Base-by-base conservation (phyloP, 1,140 invertebrate species). In the Phymastichus coffea region DNA sequence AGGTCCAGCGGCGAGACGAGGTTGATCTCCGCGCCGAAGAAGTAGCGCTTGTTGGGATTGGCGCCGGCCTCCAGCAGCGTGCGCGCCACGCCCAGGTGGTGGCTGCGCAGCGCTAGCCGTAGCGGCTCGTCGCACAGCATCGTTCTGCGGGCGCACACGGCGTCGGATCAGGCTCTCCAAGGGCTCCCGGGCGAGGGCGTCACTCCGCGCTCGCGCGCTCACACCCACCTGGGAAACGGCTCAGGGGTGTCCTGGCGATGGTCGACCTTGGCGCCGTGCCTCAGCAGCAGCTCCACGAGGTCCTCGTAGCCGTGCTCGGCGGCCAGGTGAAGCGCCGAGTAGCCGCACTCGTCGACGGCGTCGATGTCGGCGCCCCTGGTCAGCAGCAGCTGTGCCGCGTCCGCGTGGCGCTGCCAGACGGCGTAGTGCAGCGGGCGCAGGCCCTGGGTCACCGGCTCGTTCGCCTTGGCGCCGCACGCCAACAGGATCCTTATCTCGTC, bases 381-480 rank as follows among this genome's bases (percentile, higher is more conserved):
- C 26, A 93, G 78, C 28, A 93, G 78, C 33, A 92, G 76, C 38
- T 88, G 84, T 0, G 90, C 89, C 0, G 92, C 92, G 68, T 93
- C 92, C 28, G 86, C 81, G 75, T 95, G 89, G 12, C 86, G 80
- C 69, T 93, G 89, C 87, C 92, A 95, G 43, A 93, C 90, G 0
- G 93, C 93, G 74, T 96, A 97, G 74, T 96, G 94, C n/a, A 97
- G 77, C 0, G 94, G 93, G 44, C 88, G 84, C 23, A 96, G 79
- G 7, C 93, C 93, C 76, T 91, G 87, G 4, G 87, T 89, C 14
- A 89, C 88, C 14, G 86, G 83, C 65, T 89, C 87, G 67, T 89
- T 89, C 4, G 88, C 86, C 77, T 92, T 92, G 14, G 92, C 92
- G 20, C 92, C 92, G 74, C 89, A 92, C 3, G 91, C 90, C 38